Evolutionary conservation across 2,113 vertebrate species (phyloP).

Genomic region (Tyrannus savana): DNA sequence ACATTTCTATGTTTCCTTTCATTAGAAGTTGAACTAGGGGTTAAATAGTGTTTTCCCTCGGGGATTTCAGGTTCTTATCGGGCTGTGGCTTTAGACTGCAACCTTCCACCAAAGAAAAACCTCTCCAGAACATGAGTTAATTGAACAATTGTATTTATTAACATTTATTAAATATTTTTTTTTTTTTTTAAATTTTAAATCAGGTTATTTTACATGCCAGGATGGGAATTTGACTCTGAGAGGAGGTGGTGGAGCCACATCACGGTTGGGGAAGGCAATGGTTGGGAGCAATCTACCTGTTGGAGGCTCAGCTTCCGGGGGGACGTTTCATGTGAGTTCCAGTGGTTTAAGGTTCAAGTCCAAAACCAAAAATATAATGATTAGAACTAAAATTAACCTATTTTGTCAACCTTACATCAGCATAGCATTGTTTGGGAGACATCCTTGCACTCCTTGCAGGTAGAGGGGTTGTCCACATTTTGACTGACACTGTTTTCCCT

Average conservation of each 20-base stretch:
- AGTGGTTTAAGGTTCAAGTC: background rate
- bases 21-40: conserved; percentile 67
- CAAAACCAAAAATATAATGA: too few relatives aligned
- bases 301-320: background rate
- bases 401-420: background rate
- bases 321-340: background rate
- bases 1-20: conserved; percentile 72
- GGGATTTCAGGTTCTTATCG: conserved; percentile 9
- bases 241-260: background rate
- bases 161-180: background rate
- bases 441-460: background rate
- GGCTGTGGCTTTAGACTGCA: conserved; percentile 4
- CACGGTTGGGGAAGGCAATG: background rate
- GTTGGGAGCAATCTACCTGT: background rate
- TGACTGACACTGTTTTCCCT: background rate
- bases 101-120: background rate
- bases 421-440: fast-evolving
- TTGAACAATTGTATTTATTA: background rate
- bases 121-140: background rate
- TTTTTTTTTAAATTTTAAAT: too few relatives aligned
- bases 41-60: conserved; percentile 33
- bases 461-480: background rate
- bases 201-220: background rate
- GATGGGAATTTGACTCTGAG: background rate
- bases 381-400: background rate